A percentile compares a stretch with the other conserved stretches of the same genome.
Conservation (phyloP, 1,140 invertebrate species). For the Stegodyphus mimosarum region DNA sequence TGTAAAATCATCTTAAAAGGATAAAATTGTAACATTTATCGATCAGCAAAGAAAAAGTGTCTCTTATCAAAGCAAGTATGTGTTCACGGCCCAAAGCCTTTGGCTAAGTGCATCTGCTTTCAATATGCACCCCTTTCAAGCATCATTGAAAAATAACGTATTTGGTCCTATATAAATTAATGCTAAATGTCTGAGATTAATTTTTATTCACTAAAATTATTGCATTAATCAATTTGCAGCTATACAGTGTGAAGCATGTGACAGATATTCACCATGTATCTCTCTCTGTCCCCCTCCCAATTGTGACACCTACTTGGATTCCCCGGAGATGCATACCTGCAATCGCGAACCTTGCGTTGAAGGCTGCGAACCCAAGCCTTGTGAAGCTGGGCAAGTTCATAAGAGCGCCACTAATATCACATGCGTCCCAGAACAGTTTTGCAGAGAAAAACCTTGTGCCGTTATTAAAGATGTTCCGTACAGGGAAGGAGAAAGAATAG, state of each 20-base stretch:
- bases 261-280: slow-evolving; percentile 83
- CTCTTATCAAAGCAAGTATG: too few relatives aligned
- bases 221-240: slow-evolving; percentile 70
- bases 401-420: slow-evolving; percentile 75
- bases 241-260: slow-evolving; percentile 85
- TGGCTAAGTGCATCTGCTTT: too few relatives aligned
- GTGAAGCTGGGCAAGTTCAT: slow-evolving; percentile 77
- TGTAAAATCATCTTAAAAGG: too few relatives aligned
- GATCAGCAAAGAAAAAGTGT: too few relatives aligned
- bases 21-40: too few relatives aligned
- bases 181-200: too few relatives aligned
- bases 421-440: slow-evolving; percentile 70
- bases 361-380: slow-evolving; percentile 79
- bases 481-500: slow-evolving; percentile 54
- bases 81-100: too few relatives aligned
- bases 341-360: slow-evolving; percentile 81
- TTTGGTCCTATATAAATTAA: background rate
- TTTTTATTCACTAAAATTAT: slow-evolving; percentile 20
- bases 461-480: slow-evolving; percentile 37
- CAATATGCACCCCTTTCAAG: too few relatives aligned
- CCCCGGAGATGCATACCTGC: slow-evolving; percentile 73
- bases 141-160: too few relatives aligned
- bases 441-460: slow-evolving; percentile 21
- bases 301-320: slow-evolving; percentile 81
- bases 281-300: slow-evolving; percentile 82